These are phyloP conservation scores for Melanostoma mellinum DNA, from an alignment of 2,888 invertebrate genomes.

Conservation along the genomic window DNA sequence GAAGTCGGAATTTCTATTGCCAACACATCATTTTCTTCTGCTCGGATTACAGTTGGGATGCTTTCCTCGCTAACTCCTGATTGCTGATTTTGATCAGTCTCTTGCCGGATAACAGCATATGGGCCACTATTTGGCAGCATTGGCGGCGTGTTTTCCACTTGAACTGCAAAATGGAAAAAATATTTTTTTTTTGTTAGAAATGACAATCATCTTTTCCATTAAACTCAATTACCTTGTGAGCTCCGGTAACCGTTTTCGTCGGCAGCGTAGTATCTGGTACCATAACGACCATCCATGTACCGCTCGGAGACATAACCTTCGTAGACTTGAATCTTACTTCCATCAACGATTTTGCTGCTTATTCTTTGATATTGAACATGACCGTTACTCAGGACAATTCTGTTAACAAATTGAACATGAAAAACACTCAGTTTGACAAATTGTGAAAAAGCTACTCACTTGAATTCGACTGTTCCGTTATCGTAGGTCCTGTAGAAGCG, in stretches of 20 bases:
- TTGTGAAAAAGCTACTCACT: conserved; percentile 37
- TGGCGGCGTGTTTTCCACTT: conserved; percentile 36
- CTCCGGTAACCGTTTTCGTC: conserved; percentile 65
- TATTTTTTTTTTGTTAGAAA: not conserved
- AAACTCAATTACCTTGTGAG: conserved; percentile 28
- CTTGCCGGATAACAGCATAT: not conserved
- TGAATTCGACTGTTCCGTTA: conserved; percentile 62
- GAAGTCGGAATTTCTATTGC: no score
- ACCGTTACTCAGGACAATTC: conserved; percentile 62
- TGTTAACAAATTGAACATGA: not conserved
- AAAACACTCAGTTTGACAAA: not conserved
- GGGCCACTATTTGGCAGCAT: conserved; percentile 26
- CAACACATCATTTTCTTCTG: no score
- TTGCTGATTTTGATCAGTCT: no score
- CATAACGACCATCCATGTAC: conserved; percentile 57
- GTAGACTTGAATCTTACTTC: conserved; percentile 43
- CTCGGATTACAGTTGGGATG: no score
- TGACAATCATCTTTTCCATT: no score
- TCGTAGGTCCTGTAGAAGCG: conserved; percentile 47
- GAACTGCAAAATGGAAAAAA: conserved; percentile 10
- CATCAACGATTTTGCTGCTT: conserved; percentile 48
- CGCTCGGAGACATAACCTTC: conserved; percentile 50
- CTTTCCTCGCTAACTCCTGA: no score
- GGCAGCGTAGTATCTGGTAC: conserved; percentile 56
- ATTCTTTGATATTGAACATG: conserved; percentile 65